A percentile compares a stretch with the other conserved stretches of the same genome.
Evolutionary conservation across 2,113 vertebrate genomes (phyloP).

Genomic region (Bubo blakistoni): DNA sequence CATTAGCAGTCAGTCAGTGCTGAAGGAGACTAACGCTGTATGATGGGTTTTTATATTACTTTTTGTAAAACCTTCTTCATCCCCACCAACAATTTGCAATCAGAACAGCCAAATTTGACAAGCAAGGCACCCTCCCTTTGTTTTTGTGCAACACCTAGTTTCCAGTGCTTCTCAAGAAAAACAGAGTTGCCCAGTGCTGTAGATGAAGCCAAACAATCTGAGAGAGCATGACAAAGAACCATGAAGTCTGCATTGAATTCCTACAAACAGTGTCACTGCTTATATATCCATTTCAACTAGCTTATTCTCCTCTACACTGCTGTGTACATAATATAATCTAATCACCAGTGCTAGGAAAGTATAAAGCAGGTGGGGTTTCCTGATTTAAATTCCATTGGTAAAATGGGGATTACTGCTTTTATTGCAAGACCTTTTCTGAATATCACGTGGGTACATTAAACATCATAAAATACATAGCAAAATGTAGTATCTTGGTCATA

Average conservation of each 20-base stretch:
- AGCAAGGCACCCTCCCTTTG: neutral
- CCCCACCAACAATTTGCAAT: neutral
- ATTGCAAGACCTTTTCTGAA: constrained; percentile 24
- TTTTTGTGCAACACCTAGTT: neutral
- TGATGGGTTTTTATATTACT: neutral
- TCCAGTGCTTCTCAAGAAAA: neutral
- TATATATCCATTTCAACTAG: neutral
- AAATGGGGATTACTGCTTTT: constrained; percentile 4
- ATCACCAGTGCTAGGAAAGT: neutral
- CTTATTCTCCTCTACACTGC: neutral
- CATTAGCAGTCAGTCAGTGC: neutral
- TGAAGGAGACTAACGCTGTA: neutral
- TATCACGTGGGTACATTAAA: neutral
- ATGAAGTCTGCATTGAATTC: neutral
- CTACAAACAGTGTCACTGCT: neutral
- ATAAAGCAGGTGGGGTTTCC: neutral
- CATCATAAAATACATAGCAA: neutral
- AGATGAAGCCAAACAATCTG: neutral
- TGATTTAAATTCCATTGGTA: constrained; percentile 14
- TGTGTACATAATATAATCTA: neutral
- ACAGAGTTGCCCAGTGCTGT: neutral
- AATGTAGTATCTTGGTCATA: neutral
- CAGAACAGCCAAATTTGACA: neutral
- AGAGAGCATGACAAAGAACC: neutral
- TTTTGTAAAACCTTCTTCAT: neutral